Conservation (phyloP, 2,113 vertebrate genomes). For the Numenius arquata region DNA sequence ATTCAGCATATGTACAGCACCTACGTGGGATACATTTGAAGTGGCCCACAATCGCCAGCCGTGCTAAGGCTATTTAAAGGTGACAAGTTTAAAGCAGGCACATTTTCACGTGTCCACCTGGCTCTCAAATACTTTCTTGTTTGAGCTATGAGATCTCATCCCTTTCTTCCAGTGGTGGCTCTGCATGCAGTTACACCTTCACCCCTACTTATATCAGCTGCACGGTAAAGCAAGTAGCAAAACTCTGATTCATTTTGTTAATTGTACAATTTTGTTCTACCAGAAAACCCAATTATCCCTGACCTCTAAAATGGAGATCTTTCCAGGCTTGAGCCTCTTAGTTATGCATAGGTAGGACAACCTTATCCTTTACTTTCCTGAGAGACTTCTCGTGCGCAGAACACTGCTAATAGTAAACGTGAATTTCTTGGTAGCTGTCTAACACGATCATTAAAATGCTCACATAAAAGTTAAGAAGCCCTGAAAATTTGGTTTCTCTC, state of each 20-base stretch:
- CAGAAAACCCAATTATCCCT: neutral
- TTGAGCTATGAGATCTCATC: neutral
- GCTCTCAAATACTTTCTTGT: neutral
- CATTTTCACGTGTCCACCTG: neutral
- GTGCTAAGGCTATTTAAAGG: neutral
- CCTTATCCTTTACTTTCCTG: neutral
- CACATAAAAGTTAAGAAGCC: constrained; percentile 55
- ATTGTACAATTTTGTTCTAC: neutral
- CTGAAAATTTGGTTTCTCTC: constrained; percentile 46
- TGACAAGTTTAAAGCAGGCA: neutral
- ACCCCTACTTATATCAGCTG: neutral
- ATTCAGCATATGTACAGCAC: neutral
- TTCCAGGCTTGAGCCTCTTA: neutral
- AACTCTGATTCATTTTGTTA: neutral
- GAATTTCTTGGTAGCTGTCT: constrained; percentile 31
- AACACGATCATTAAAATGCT: constrained; percentile 26
- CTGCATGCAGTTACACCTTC: neutral
- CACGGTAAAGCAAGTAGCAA: neutral
- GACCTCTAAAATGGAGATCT: neutral
- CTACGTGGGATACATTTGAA: neutral
- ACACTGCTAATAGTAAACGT: neutral
- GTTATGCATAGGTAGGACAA: neutral
- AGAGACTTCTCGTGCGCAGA: neutral
- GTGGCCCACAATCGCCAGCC: neutral
- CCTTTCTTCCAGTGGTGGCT: neutral